phyloP scores from a whole-genome alignment of 2,797 vertebrate species.

The Helostoma temminkii region DNA sequence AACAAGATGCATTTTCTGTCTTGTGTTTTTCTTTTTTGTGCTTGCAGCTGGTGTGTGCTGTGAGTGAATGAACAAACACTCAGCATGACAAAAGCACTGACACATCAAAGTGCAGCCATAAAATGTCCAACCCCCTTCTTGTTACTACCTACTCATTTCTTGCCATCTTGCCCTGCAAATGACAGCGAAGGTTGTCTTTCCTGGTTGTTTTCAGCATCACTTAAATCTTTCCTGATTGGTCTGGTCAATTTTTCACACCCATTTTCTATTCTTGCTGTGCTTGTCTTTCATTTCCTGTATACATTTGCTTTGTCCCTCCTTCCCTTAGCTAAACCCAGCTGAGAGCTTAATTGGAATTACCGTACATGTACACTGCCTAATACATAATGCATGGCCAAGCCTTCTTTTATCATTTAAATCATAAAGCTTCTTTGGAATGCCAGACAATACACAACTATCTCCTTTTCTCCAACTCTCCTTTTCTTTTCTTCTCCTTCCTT shows the following conservation, averaged over 20 bases:
- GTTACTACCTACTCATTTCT: slow-evolving; percentile 59
- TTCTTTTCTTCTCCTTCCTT: slow-evolving; percentile 40
- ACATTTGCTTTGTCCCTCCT: slow-evolving; percentile 31
- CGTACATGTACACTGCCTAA: slow-evolving; percentile 73
- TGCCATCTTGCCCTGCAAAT: slow-evolving; percentile 33
- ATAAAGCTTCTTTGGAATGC: slow-evolving; percentile 77
- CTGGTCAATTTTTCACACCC: slow-evolving; percentile 59
- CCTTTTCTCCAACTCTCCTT: slow-evolving; percentile 39
- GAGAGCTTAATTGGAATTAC: slow-evolving; percentile 82
- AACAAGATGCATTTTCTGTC: slow-evolving; percentile 55
- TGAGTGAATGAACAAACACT: slow-evolving; percentile 69
- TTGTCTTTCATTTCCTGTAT: slow-evolving; percentile 56
- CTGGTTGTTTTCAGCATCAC: slow-evolving; percentile 35
- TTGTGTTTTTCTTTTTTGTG: slow-evolving; percentile 3
- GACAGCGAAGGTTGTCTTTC: slow-evolving; percentile 50
- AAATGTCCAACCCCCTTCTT: slow-evolving; percentile 39
- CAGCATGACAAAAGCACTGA: slow-evolving; percentile 61
- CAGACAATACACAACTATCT: slow-evolving; percentile 67
- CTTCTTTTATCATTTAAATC: slow-evolving; percentile 85
- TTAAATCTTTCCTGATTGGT: slow-evolving; percentile 63
- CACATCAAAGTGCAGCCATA: slow-evolving; percentile 61
- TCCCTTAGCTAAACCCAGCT: slow-evolving; percentile 51
- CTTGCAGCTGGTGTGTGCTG: slow-evolving; percentile 8
- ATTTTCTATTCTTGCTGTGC: slow-evolving; percentile 45
- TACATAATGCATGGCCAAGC: slow-evolving; percentile 82